These are phyloP conservation scores for Orussus abietinus DNA, from an alignment of 1,140 invertebrate species.

Conservation along the genomic window DNA sequence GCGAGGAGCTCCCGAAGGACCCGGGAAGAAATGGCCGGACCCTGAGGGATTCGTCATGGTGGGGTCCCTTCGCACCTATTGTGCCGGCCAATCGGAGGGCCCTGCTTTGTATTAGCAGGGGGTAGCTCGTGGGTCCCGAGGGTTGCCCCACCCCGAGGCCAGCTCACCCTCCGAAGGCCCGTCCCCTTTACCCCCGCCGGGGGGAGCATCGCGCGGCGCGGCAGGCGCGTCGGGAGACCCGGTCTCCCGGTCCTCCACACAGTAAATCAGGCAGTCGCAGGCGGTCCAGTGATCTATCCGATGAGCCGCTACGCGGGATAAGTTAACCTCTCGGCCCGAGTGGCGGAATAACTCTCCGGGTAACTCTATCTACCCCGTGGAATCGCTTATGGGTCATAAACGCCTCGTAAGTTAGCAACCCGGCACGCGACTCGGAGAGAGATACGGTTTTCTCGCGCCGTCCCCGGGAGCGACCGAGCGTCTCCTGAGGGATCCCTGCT, in stretches of 20 bases:
- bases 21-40: too few species aligned
- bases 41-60: too few species aligned
- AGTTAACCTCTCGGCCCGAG: constrained; percentile 28
- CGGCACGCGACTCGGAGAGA: constrained; percentile 41
- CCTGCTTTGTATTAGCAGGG: too few species aligned
- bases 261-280: constrained; percentile 53
- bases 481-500: too few species aligned
- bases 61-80: too few species aligned
- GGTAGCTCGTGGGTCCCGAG: background rate
- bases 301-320: constrained; percentile 15
- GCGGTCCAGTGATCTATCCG: constrained; percentile 52
- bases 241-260: constrained; percentile 36
- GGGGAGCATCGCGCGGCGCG: constrained; percentile 35
- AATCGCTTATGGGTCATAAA: constrained; percentile 52
- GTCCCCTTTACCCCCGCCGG: constrained; percentile 36
- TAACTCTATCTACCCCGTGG: constrained; percentile 41
- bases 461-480: too few species aligned
- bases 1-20: too few species aligned
- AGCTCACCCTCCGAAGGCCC: constrained; percentile 35
- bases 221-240: constrained; percentile 19
- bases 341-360: constrained; percentile 47
- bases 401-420: constrained; percentile 48
- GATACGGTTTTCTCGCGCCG: too few species aligned
- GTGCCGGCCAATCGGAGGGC: too few species aligned
- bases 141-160: constrained; percentile 41